Evolutionary conservation across 2,888 invertebrate species (phyloP), one percentile per base, ranked within the genome.

Genomic region (Malthinus flaveolus): DNA sequence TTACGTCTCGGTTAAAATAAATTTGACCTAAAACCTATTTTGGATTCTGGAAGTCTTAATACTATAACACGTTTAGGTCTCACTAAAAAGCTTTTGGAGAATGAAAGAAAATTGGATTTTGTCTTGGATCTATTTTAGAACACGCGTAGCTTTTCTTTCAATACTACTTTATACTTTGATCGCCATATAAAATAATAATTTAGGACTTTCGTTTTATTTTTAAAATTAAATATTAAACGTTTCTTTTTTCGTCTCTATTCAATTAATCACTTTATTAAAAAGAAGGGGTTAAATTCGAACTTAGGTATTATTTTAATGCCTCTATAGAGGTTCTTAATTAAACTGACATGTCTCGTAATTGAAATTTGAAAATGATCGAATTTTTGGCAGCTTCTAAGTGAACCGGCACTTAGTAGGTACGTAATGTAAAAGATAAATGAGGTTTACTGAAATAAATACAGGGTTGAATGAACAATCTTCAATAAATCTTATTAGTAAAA

Each of bases 81-180:
- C 39, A 39, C 54, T 54, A 54, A 54, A 54, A 54, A 54, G 51
- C 54, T 39, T 54, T 36, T 36, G 32, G 54, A 46, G 54, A 54
- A 54, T 54, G 54, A 54, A 54, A 36, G 54, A 47, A 54, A 54
- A 54, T 54, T 54, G 48, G 47, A 54, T 54, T 54, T 33, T 54
- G 47, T 52, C 54, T 54, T 54, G 31, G 54, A 54, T 54, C 47
- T 54, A 32, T 39, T 48, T 39, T 48, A 23, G 52, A 36, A 51
- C 39, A 51, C 15, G 39, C 39, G 39, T 42, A 42, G 39, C 39
- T 42, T 42, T 37, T 46, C 52, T 46, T 52, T 35, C 23, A 52
- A 52, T 52, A 33, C 10, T 10, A 51, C 15, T 51, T 51, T 51
- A 23, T 32, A 42, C 44, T 32, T 39, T 51, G 39, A 42, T 42